Evolutionary conservation across 2,797 vertebrate genomes (phyloP), one percentile per base, ranked within the genome.

Genomic region (Semotilus atromaculatus): DNA sequence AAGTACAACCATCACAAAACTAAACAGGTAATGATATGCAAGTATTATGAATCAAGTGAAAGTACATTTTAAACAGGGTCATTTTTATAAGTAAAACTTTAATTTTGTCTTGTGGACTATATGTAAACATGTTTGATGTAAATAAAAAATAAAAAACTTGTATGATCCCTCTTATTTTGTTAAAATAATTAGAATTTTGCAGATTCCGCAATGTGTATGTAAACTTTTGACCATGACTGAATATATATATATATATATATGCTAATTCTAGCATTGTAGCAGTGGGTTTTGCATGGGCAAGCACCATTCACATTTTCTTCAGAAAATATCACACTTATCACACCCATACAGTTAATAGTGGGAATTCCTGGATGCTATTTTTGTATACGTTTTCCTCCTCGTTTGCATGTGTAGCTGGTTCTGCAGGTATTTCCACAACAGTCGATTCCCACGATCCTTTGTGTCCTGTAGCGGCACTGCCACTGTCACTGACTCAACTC

Each of bases 341-440:
- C 43, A 43, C 58, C 64, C 76, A 31, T 23, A 10, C 0, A 68
- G 26, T 77, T 43, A 34, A 43, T 18, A 18, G 4, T 43, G 64
- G 64, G 48, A 78, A 70, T 77, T 60, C 60, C 34, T 70, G 48
- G 64, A 58, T 60, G 51, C 74, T 84, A 78, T 45, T 58, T 84
- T 78, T 78, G n/a, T 72, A 68, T 23, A 5, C 0, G 26, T 85
- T 89, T 90, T 36, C 53, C 74, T 70, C 67, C 19, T 14, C 83
- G 79, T 87, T 68, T 16, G 40, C 31, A 38, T 36, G 68, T 34
- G 10, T 26, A 87, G 81, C 93, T 86, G 91, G 93, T 94, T 91
- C n/a, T 88, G 75, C 93, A 79, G 43, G 92, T 93, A 85, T 85
- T 21, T 21, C 66, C 81, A 40, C 72, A 62, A 67, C 78, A 73